Conservation (phyloP, 2,797 vertebrate species). For the Lepidocolaptes lacrymiger region DNA sequence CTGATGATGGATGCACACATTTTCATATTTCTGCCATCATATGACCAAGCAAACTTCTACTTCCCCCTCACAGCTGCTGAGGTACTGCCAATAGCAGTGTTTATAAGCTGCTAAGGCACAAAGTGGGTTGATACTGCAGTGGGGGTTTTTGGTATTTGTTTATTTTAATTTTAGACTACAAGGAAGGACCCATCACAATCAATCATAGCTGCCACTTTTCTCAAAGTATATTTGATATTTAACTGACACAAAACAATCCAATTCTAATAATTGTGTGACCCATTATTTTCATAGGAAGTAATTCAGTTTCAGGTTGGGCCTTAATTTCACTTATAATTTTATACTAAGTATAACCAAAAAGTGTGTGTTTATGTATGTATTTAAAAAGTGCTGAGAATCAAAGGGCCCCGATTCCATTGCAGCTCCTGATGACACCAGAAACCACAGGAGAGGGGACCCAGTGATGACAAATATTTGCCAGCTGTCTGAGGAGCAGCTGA, state of each 20-base stretch:
- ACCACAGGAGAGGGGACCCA: background rate
- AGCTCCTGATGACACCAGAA: background rate
- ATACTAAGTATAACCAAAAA: background rate
- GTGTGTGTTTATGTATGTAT: background rate
- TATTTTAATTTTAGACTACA: background rate
- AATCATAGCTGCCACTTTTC: background rate
- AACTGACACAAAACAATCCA: background rate
- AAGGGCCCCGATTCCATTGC: background rate
- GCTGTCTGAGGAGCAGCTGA: too few relatives aligned
- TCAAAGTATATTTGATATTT: background rate
- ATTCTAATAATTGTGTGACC: background rate
- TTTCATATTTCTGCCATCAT: background rate
- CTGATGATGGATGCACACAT: fast-evolving
- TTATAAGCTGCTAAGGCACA: background rate
- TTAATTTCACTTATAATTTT: background rate
- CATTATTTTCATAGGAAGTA: background rate
- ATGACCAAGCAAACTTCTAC: background rate
- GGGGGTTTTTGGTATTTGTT: background rate
- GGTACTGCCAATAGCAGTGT: background rate
- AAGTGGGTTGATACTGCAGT: background rate
- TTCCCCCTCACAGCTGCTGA: background rate
- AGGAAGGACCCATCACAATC: background rate
- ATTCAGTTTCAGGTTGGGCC: background rate
- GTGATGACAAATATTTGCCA: too few relatives aligned
- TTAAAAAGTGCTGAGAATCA: background rate